Base-by-base conservation (phyloP, 1,140 invertebrate genomes). In the Leptoteleia sp. region DNA sequence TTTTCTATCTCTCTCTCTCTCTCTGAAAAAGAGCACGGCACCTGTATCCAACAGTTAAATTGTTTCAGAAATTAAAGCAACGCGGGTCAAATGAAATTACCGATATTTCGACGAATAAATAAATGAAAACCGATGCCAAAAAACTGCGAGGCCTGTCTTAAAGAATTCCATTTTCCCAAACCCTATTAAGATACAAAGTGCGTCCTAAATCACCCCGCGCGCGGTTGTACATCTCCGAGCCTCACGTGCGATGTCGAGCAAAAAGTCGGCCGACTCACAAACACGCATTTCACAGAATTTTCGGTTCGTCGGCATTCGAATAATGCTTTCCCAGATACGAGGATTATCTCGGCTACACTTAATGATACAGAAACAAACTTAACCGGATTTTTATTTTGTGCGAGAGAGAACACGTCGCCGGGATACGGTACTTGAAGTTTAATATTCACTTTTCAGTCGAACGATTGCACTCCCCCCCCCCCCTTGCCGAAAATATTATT, bases 141-240 rank as follows among this genome's bases (percentile, higher is more conserved):
- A 42, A 42, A 22, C 50, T 13, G 13, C 11, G 43, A 42, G 43
- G 37, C 19, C 4, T 27, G 7, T 15, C n/a, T 42, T 31, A 4
- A n/a, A 6, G 25, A 12, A 57, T 42, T 57, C 25, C 15, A 57
- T 57, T 57, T 57, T 37, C 37, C 13, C 5, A n/a, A 8, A n/a
- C 38, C 11, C 38, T 38, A 43, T 57, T 57, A 43, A 57, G 25
- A 12, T 40, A 22, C 29, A 55, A 55, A 54, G 37, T 57, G 38
- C 8, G 27, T 27, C 17, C 22, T 43, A 57, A 57, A 42, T 43
- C 54, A 43, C 38, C 8, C n/a, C n/a, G n/a, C 37, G 43, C n/a
- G 9, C 50, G 35, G 17, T 7, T 35, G 9, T 52, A 52, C 12
- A 52, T 52, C 31, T 37, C 16, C n/a, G 2, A 35, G 12, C 31